A percentile compares a stretch with the other conserved stretches of the same genome.
Conservation (phyloP, 2,888 invertebrate species). For the Lepidonotus clava region DNA sequence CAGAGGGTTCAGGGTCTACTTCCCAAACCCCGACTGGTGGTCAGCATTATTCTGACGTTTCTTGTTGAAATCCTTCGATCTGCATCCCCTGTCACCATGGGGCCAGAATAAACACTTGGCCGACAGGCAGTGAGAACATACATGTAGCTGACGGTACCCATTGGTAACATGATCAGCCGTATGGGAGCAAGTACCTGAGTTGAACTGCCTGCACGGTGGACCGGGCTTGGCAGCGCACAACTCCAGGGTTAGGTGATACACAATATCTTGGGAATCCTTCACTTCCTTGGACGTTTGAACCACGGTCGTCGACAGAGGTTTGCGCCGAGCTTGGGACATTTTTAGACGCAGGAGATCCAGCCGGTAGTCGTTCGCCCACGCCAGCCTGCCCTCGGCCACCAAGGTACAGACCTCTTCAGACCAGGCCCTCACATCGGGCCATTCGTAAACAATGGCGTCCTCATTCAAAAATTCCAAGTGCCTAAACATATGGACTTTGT, state of each 20-base stretch:
- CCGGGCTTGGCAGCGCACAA: neutral
- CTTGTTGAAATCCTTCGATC: no score
- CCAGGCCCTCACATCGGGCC: neutral
- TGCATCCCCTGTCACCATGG: no score
- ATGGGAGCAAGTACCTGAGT: no score
- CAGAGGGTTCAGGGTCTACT: no score
- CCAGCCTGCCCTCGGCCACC: neutral
- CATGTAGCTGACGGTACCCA: no score
- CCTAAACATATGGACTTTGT: neutral
- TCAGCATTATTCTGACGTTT: no score
- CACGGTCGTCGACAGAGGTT: neutral
- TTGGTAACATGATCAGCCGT: no score
- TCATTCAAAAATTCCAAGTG: no score
- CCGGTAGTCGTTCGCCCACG: neutral
- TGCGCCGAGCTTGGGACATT: neutral
- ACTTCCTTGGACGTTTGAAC: neutral
- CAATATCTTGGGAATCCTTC: neutral
- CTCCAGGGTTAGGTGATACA: neutral
- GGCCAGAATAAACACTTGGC: no score
- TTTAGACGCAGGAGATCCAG: neutral
- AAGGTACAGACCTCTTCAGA: neutral
- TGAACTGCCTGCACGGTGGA: neutral
- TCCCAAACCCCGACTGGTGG: no score
- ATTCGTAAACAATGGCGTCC: neutral
- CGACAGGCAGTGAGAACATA: no score